Evolutionary conservation across 2,797 vertebrate species (phyloP), one percentile per base, ranked within the genome.

Genomic region (Botia almorhae): DNA sequence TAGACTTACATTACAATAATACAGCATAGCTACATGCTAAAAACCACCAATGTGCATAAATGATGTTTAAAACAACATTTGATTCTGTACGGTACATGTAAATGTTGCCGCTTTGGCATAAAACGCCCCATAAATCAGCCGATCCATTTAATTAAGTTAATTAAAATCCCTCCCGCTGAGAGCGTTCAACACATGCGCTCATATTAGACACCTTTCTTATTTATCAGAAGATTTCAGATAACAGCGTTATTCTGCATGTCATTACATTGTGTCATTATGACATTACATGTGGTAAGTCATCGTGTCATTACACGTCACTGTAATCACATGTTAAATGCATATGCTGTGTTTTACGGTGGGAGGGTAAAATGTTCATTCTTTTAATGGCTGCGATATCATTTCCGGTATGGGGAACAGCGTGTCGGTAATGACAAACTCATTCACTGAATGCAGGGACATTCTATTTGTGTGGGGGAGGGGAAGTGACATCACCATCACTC

Each of bases 381-480:
- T 64, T 64, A 56, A 56, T 26, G 17, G 26, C 61, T 63, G 60
- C 61, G 43, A 23, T 58, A 60, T 69, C 13, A 17, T 74, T 56
- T 58, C 29, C 29, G 56, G 13, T 60, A 39, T 48, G 51, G 39
- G 64, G 26, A 33, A 53, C 48, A 23, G 53, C 26, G 43, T 76
- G 58, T 78, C 81, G 73, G 68, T 50, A 81, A 33, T 12, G 48
- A 68, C 60, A 61, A 48, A 17, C 63, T 68, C 43, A 65, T 72
- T 80, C 73, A 80, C 64, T 36, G 46, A 76, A 58, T 2, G 16
- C 67, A 56, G 43, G 60, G 14, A 69, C 39, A 43, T 83, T 68
- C 71, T 69, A 75, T 79, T 63, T 14, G 14, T 39, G 26, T 74
- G 29, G 69, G 80, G 80, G 76, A 79, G 43, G 55, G 76, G 58